Percentiles rank a stretch among this genome's conserved stretches.
Evolutionary conservation across 2,888 invertebrate genomes (phyloP).

Genomic region (Orchesellides sinensis): DNA sequence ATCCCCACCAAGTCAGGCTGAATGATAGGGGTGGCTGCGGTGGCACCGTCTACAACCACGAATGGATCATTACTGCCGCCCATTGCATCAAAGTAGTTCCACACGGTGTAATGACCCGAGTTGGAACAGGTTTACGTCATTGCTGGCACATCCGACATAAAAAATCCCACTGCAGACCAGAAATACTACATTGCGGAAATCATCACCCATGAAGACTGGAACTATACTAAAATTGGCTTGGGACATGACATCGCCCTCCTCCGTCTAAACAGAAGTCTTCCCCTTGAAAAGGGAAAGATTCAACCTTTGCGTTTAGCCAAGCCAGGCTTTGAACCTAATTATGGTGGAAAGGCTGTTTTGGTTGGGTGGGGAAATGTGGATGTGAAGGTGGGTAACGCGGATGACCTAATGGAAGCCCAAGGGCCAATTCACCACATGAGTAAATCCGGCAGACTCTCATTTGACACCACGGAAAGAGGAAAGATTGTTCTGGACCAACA

Average conservation of each 20-base stretch:
- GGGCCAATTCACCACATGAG: slow-evolving; percentile 24
- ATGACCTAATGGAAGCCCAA: slow-evolving; percentile 11
- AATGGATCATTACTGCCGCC: slow-evolving; percentile 50
- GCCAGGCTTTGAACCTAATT: neutral
- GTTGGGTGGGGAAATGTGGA: slow-evolving; percentile 35
- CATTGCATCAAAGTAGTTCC: slow-evolving; percentile 18
- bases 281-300: slow-evolving; percentile 16
- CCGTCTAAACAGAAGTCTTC: slow-evolving; percentile 1
- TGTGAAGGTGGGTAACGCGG: neutral
- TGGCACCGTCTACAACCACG: slow-evolving; percentile 48
- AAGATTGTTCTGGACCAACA: slow-evolving; percentile 1
- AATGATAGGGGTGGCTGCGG: slow-evolving; percentile 30
- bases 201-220: slow-evolving; percentile 20
- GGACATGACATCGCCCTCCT: slow-evolving; percentile 37
- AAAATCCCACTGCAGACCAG: neutral
- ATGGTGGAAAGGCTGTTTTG: slow-evolving; percentile 6
- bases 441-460: slow-evolving; percentile 6
- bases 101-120: neutral
- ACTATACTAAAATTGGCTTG: neutral
- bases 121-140: slow-evolving; percentile 3
- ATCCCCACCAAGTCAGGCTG: slow-evolving; percentile 41
- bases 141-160: slow-evolving; percentile 19
- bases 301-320: slow-evolving; percentile 10
- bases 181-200: slow-evolving; percentile 11
- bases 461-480: neutral